Evolutionary conservation across 2,888 invertebrate species (phyloP).

Genomic region (Lasius platythorax): DNA sequence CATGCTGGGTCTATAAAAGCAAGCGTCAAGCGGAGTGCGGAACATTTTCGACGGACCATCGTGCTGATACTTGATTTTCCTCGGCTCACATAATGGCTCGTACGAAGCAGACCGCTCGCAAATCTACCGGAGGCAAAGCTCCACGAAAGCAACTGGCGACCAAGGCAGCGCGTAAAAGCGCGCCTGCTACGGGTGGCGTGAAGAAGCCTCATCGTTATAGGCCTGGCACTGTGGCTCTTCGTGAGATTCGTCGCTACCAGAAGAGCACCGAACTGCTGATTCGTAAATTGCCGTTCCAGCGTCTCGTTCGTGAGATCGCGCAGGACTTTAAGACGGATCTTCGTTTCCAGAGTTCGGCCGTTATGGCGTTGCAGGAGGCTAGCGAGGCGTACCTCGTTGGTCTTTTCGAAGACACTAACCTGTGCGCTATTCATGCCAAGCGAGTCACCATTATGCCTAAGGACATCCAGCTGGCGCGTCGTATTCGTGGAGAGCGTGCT

Average conservation of each 20-base stretch:
- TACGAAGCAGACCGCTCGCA: slow-evolving; percentile 99
- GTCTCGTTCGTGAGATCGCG: slow-evolving; percentile 91
- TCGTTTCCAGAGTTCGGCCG: slow-evolving; percentile 91
- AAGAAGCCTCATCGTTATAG: slow-evolving; percentile 94
- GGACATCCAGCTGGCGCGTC: slow-evolving; percentile 88
- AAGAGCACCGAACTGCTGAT: slow-evolving; percentile 91
- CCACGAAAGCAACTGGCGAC: slow-evolving; percentile 97
- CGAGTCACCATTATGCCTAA: slow-evolving; percentile 90
- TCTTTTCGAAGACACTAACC: slow-evolving; percentile 92
- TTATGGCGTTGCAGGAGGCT: slow-evolving; percentile 90
- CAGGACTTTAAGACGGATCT: slow-evolving; percentile 92
- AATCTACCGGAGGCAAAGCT: slow-evolving; percentile 98
- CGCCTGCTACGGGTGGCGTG: slow-evolving; percentile 97
- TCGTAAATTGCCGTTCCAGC: slow-evolving; percentile 91
- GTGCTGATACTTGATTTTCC: not conserved
- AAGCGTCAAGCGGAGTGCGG: fast-evolving
- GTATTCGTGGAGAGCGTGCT: slow-evolving; percentile 70
- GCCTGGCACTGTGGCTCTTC: slow-evolving; percentile 90
- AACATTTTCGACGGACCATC: not conserved
- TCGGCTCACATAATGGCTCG: slow-evolving; percentile 91
- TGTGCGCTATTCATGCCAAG: slow-evolving; percentile 93
- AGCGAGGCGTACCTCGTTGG: slow-evolving; percentile 90
- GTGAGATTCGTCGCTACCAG: slow-evolving; percentile 91
- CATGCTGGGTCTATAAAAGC: not conserved
- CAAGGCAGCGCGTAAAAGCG: slow-evolving; percentile 97